Base-by-base conservation (phyloP, 2,888 invertebrate genomes). In the Trichopoda pennipes region DNA sequence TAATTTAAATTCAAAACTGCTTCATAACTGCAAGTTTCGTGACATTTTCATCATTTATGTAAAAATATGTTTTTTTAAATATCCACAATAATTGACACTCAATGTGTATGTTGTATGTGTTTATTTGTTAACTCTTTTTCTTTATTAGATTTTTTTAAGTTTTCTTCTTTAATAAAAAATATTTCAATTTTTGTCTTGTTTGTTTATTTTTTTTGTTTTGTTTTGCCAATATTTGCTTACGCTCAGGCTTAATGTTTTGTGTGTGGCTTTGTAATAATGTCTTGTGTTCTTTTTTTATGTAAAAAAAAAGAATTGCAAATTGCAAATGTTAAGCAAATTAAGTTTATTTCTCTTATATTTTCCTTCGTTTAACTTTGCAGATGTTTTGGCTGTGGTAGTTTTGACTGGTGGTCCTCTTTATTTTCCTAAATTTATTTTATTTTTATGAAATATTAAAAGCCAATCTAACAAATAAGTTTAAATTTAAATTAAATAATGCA, bases 381-480 rank as follows among this genome's bases (percentile, higher is more conserved):
- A 88, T 89, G 88, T 88, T 86, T 86, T 87, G 86, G 85, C 86
- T 89, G 89, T 86, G 89, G 87, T 85, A 85, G 86, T 78, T 86
- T 85, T 83, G 85, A 87, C 85, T 89, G 89, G 89, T 88, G 86
- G 85, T 88, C 86, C 76, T 85, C 88, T 79, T 81, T 88, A 61
- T 86, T 86, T 85, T 87, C 86, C 86, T 85, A 87, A 88, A 86
- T 85, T 84, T 66, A 78, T 72, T 70, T 80, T 75, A 80, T 69
- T 66, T 78, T 63, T 69, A 68, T 58, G 64, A 68, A 76, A 69
- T 38, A 73, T n/a, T n/a, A 9, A 47, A 17, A 47, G 69, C 69
- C 66, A 66, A 66, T 58, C 68, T 78, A 72, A 35, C 17, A 17
- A 64, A 72, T 61, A 70, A 72, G 14, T 51, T 21, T 49, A 60